Percentiles rank a stretch among this genome's conserved stretches.
phyloP scores from a whole-genome alignment of 2,797 vertebrate species.

The Mus minutoides region DNA sequence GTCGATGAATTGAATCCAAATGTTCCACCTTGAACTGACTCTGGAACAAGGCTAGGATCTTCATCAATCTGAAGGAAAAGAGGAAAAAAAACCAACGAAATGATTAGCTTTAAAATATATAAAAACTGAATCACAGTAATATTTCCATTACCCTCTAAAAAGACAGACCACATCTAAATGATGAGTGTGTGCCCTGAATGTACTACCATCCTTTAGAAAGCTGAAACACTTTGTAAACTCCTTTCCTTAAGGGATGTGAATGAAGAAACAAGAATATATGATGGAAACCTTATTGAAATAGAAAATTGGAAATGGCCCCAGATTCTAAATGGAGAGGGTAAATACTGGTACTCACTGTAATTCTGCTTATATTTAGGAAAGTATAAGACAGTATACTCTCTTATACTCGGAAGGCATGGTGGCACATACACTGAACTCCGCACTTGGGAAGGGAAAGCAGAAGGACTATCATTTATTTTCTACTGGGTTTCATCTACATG shows the following conservation, averaged over 20 bases:
- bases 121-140: background rate
- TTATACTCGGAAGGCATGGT: background rate
- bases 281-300: background rate
- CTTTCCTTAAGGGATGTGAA: slow-evolving; percentile 22
- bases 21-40: slow-evolving; percentile 98
- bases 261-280: background rate
- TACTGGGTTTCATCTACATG: background rate
- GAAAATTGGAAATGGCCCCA: background rate
- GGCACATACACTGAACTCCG: background rate
- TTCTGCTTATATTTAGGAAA: background rate
- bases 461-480: background rate
- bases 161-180: background rate
- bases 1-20: slow-evolving; percentile 99
- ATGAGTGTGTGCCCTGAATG: background rate
- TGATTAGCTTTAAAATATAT: slow-evolving; percentile 43
- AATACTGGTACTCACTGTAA: background rate
- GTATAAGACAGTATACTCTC: background rate
- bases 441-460: background rate
- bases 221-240: background rate
- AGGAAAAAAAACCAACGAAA: background rate
- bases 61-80: slow-evolving; percentile 93
- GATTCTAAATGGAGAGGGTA: background rate
- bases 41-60: slow-evolving; percentile 98
- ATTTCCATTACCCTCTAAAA: background rate
- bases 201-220: slow-evolving; percentile 51